phyloP scores from a whole-genome alignment of 1,140 invertebrate species.

The Meloidogyne chitwoodi region DNA sequence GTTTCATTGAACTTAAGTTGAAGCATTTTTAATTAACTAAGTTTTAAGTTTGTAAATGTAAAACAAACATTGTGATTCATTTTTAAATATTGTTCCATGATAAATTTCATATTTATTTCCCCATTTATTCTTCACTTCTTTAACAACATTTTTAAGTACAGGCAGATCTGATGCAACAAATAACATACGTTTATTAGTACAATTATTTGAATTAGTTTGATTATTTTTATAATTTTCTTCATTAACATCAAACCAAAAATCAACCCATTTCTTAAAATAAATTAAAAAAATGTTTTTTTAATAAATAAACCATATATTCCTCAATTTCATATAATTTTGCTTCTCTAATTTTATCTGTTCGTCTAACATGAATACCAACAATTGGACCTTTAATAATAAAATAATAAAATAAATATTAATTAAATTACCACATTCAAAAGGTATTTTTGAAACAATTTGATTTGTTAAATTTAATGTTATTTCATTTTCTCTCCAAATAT shows the following conservation, averaged over 20 bases:
- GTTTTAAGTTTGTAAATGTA: too few species aligned
- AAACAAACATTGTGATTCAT: neutral
- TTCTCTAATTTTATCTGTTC: neutral
- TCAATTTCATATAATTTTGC: neutral
- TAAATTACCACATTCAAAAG: neutral
- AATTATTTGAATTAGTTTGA: neutral
- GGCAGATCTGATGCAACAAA: neutral
- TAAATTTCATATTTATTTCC: neutral
- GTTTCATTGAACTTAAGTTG: too few species aligned
- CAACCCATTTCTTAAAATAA: neutral
- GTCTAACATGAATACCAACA: conserved; percentile 1
- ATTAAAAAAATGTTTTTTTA: neutral
- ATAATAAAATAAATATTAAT: neutral
- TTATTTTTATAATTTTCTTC: neutral
- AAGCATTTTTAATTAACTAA: too few species aligned
- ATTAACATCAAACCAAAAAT: neutral
- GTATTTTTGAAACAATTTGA: neutral
- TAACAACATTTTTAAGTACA: neutral
- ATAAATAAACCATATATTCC: neutral
- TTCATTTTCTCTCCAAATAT: neutral
- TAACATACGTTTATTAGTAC: neutral
- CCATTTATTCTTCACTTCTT: neutral
- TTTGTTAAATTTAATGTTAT: neutral
- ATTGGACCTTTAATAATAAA: neutral
- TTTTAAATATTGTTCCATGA: neutral